A percentile compares a stretch with the other conserved stretches of the same genome.
These are phyloP conservation scores for Eueremaeus valkanovi DNA, from an alignment of 2,888 invertebrate genomes.

Conservation along the genomic window DNA sequence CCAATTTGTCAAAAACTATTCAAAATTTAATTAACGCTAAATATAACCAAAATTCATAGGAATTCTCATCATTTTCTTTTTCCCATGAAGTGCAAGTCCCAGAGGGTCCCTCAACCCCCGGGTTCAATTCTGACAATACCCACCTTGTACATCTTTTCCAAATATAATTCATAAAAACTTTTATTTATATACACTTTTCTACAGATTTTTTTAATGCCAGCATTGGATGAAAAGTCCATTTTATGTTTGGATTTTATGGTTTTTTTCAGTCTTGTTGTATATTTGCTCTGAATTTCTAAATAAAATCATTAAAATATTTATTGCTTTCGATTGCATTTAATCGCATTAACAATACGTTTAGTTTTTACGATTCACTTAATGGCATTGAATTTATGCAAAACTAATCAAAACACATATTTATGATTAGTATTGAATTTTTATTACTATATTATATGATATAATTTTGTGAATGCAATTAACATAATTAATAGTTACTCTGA, in stretches of 20 bases:
- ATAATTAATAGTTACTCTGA: neutral
- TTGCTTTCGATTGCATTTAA: neutral
- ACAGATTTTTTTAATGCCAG: neutral
- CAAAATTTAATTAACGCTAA: no score
- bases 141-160: no score
- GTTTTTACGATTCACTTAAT: neutral
- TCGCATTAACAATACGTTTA: neutral
- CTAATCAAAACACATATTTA: neutral
- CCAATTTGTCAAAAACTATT: no score
- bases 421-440: neutral
- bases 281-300: no score
- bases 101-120: no score
- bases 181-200: neutral
- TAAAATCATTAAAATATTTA: neutral
- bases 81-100: no score
- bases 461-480: neutral
- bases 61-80: no score
- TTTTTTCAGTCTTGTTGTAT: no score
- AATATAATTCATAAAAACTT: neutral
- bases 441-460: neutral
- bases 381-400: neutral
- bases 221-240: neutral
- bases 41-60: no score
- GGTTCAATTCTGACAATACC: no score
- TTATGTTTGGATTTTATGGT: no score